Evolutionary conservation across 2,797 vertebrate species (phyloP).

Genomic region (Chelidonichthys spinosus): DNA sequence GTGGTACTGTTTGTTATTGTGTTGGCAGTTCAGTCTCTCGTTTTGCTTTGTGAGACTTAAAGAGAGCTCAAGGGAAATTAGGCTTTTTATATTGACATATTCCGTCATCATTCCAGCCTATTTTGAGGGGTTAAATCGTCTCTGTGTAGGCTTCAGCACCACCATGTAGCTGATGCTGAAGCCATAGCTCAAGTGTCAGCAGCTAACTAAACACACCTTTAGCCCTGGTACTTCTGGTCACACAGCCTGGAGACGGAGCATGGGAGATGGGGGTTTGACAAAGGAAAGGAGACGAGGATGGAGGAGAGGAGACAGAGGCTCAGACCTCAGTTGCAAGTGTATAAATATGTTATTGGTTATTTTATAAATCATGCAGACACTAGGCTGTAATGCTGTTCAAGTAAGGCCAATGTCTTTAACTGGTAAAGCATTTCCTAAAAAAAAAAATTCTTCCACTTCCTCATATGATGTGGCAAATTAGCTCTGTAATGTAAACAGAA

Average conservation of each 20-base stretch:
- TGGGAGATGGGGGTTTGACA: conserved; percentile 8
- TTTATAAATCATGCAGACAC: background rate
- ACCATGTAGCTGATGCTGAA: conserved; percentile 14
- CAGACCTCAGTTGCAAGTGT: too few relatives aligned
- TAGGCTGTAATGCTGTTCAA: background rate
- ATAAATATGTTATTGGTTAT: background rate
- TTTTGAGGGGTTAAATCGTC: background rate
- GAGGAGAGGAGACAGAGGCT: conserved; percentile 6
- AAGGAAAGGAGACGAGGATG: conserved; percentile 2
- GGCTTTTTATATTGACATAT: background rate
- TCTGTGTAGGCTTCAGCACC: conserved; percentile 1
- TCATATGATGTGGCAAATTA: background rate
- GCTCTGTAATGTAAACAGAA: background rate
- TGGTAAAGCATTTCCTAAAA: background rate
- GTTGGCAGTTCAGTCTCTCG: conserved; percentile 26
- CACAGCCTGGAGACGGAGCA: background rate
- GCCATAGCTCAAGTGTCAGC: conserved; percentile 13
- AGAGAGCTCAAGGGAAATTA: background rate
- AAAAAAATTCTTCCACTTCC: background rate
- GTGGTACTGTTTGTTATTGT: conserved; percentile 23
- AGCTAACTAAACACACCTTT: conserved; percentile 57
- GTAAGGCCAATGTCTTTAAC: background rate
- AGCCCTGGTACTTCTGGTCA: conserved; percentile 18
- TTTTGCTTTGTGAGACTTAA: background rate
- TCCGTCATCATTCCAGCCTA: background rate